Evolutionary conservation across 1,140 invertebrate genomes (phyloP).

Genomic region (Tetramorium parvispinum): DNA sequence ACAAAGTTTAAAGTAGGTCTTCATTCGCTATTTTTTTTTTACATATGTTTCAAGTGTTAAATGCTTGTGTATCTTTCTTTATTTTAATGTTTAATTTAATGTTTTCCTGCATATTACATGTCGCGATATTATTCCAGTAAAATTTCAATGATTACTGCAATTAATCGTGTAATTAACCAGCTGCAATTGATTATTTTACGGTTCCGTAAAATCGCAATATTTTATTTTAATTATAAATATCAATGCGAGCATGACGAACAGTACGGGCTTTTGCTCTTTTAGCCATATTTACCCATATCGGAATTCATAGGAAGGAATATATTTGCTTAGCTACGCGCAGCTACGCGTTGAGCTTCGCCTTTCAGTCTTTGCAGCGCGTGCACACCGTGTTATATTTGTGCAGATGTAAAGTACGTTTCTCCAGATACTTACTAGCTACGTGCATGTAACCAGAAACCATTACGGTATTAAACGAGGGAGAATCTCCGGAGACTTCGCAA

Average conservation of each 20-base stretch:
- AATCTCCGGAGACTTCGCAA: conserved; percentile 92
- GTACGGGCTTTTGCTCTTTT: not conserved
- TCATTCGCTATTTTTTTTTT: not conserved
- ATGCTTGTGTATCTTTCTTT: too few relatives aligned
- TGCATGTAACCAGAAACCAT: conserved; percentile 89
- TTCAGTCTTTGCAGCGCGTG: conserved; percentile 23
- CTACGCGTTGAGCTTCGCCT: not conserved
- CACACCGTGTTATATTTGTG: conserved; percentile 21
- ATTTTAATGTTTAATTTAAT: not conserved
- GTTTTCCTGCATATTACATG: too few relatives aligned
- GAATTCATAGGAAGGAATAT: conserved; percentile 18
- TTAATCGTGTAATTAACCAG: conserved; percentile 3
- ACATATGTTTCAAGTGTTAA: not conserved
- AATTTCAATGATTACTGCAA: conserved; percentile 3
- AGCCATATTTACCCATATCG: conserved; percentile 3
- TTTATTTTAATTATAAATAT: not conserved
- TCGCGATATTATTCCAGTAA: not conserved
- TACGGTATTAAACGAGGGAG: conserved; percentile 89
- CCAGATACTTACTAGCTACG: conserved; percentile 89
- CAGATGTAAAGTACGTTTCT: conserved; percentile 37
- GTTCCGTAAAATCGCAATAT: not conserved
- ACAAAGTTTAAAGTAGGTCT: not conserved
- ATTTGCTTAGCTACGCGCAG: conserved; percentile 27
- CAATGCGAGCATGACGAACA: too few relatives aligned
- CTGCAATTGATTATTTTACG: not conserved